Base-by-base conservation (phyloP, 2,113 vertebrate genomes). In the Chaenogobius annularis region DNA sequence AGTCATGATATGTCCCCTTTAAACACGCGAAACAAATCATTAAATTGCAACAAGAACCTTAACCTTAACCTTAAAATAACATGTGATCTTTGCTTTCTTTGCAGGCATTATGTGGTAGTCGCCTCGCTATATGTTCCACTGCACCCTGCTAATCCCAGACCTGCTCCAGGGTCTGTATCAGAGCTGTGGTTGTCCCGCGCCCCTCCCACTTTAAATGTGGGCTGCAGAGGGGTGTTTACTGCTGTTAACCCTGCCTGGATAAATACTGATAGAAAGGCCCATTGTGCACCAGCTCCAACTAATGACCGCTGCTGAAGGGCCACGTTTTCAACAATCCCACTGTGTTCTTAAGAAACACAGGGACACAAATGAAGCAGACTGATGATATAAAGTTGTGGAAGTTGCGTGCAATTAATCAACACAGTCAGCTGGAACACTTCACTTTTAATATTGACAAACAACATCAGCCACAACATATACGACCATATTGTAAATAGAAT, bases 221-320 rank as follows among this genome's bases (percentile, higher is more conserved):
- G 70, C 73, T 61, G 40, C 9, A 58, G 73, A 47, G 46, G 37
- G 70, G 69, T 69, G 75, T 40, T 31, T 67, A 7, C 54, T 64
- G 26, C 64, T 48, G 62, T 68, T 58, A 52, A 73, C 77, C 69
- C 68, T 31, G 50, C 78, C 79, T 89, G 83, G 82, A 75, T 73
- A 85, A 87, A 84, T 74, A 83, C 7, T 72, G 81, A 85, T 89
- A 72, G 82, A 79, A 83, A 22, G 3, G 0, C 5, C 68, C 43
- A 77, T 72, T 85, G 76, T 69, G 14, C 9, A 47, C 40, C 52
- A 50, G 66, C 31, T 46, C 22, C 70, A 31, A 31, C 40, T 46
- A 40, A 73, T 46, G 40, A 61, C 52, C 5, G 22, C 3, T 7
- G 23, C 35, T 70, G 61, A 52, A 12, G 31, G 66, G 23, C 14